Base-by-base conservation (phyloP, 2,797 vertebrate genomes). In the Vireo griseus region DNA sequence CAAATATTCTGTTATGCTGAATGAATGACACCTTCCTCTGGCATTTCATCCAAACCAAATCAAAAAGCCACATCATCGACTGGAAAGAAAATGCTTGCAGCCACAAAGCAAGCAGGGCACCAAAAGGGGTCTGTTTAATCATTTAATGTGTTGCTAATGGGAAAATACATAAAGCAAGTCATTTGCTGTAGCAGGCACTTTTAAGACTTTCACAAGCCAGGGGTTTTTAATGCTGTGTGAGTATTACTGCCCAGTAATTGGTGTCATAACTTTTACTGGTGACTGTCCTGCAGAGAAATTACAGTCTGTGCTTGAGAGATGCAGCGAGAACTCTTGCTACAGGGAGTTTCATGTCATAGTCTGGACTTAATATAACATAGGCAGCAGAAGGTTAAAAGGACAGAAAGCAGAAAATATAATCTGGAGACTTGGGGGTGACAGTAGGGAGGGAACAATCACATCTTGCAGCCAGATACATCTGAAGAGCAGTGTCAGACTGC, bases 241-340 rank as follows among this genome's bases (percentile, higher is more conserved):
- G 37, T 61, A 45, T 54, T 57, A 69, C 58, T 92, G 75, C 42
- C 19, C 59, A 44, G 54, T 88, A 95, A 86, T 92, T 90, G 86
- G 47, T 91, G 59, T 89, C 74, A 51, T 91, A 93, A 91, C 77
- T 95, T 79, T 90, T 57, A 39, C 63, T 91, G 44, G 35, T 75
- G 52, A 42, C 67, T 84, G 55, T 73, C 71, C 79, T 92, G 57
- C 77, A 80, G 91, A 80, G 85, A 88, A 82, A 82, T 93, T 67
- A 35, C 61, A 51, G 75, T 51, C 61, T 65, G 45, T 79, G 57
- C 65, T 68, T 54, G 42, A 61, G 71, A 82, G 28, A 82, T 37
- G 50, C 28, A 58, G 52, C 19, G 37, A 50, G 77, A 86, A 26
- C 33, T 80, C 31, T 76, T 91, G 59, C 58, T 55, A 44, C 40